These are phyloP conservation scores for Syngnathus acus DNA, from an alignment of 2,797 vertebrate species.

Conservation along the genomic window DNA sequence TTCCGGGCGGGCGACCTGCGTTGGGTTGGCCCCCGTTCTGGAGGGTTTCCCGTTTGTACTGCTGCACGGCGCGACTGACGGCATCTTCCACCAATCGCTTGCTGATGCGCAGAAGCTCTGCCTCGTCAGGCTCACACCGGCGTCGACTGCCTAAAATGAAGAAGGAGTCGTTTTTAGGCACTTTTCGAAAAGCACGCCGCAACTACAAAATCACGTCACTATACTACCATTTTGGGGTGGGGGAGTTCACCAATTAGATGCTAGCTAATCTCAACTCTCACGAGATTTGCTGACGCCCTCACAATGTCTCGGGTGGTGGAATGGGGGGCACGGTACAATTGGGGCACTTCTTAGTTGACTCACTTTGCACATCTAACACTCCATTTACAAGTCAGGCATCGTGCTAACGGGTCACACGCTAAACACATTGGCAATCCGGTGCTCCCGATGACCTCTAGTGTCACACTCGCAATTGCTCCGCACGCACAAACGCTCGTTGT, in stretches of 20 bases:
- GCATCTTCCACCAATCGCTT: constrained; percentile 92
- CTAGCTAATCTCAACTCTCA: neutral
- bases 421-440: no score
- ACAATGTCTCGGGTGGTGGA: neutral
- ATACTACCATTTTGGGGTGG: no score
- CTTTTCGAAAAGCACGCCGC: neutral
- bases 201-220: neutral
- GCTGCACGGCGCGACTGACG: constrained; percentile 88
- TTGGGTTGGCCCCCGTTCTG: constrained; percentile 78
- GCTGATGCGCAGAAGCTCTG: constrained; percentile 92
- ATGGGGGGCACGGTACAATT: neutral
- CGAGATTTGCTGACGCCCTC: neutral
- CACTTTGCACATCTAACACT: neutral
- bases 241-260: no score
- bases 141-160: constrained; percentile 79
- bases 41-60: constrained; percentile 91
- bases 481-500: neutral
- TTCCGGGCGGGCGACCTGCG: constrained; percentile 61
- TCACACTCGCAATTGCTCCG: neutral
- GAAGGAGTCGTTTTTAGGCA: neutral
- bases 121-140: constrained; percentile 82
- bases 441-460: neutral
- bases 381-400: neutral
- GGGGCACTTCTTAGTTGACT: neutral
- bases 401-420: constrained; percentile 3